Conservation (phyloP, 2,113 vertebrate species). For the Sceloporus tristichus region DNA sequence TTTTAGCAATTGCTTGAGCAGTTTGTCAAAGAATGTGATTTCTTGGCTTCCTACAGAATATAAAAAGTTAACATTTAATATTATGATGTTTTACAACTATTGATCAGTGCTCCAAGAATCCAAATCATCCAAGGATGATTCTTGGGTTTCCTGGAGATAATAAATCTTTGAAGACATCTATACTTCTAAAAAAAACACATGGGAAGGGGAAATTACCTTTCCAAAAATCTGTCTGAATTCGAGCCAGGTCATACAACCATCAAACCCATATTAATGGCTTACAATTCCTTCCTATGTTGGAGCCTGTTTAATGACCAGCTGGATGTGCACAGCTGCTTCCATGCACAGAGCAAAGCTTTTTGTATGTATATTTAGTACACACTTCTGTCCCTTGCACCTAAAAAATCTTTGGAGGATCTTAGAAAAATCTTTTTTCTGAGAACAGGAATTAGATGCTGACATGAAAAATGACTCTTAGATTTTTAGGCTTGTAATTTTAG, state of each 20-base stretch:
- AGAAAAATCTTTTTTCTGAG: neutral
- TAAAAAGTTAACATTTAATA: conserved; percentile 36
- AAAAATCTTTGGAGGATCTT: neutral
- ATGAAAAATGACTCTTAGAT: neutral
- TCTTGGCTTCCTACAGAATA: conserved; percentile 31
- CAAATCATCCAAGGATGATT: neutral
- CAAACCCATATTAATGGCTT: conserved; percentile 22
- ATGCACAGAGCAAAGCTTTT: neutral
- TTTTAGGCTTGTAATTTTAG: neutral
- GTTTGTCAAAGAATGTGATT: conserved; percentile 53
- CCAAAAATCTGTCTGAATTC: conserved; percentile 25
- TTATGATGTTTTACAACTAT: conserved; percentile 55
- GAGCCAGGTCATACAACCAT: neutral
- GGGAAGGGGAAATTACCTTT: conserved; percentile 29
- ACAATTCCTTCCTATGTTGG: conserved; percentile 30
- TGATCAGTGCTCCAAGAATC: conserved; percentile 13
- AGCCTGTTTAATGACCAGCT: conserved; percentile 14
- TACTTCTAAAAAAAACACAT: neutral
- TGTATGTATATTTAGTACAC: neutral
- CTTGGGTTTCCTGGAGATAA: neutral
- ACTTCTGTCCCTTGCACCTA: neutral
- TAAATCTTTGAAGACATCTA: neutral
- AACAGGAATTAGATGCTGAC: neutral
- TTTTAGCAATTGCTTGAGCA: conserved; percentile 64
- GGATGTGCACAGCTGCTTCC: conserved; percentile 8